Base-by-base conservation (phyloP, 2,797 vertebrate species). In the Crenuchus spilurus region DNA sequence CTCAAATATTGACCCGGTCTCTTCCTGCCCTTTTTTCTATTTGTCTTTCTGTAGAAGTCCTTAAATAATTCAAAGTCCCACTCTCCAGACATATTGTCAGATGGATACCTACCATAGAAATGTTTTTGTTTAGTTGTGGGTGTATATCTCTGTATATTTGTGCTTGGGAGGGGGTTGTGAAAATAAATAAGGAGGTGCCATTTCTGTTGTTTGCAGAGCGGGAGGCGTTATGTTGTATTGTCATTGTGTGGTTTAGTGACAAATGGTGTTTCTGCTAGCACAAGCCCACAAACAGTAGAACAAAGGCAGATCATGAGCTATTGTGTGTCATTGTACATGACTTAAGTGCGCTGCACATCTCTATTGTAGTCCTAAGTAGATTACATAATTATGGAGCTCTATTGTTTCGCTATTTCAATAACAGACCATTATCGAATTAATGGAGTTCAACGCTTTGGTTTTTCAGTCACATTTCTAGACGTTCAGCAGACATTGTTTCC, bases 381-480 rank as follows among this genome's bases (percentile, higher is more conserved):
- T 87, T 87, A 86, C 75, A 76, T 77, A 46, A 80, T 83, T 83
- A 77, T 78, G 10, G 35, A 14, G 20, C 70, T 78, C 86, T 82
- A 82, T 78, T 80, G 77, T 85, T 83, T 81, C 60, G 44, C 71
- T 90, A 85, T 90, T 88, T 83, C 76, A 85, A 86, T 85, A 87
- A 70, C 4, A 11, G 69, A 75, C 60, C 41, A 3, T 37, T 70
- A 70, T 13, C 46, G 39, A 64, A 48, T 64, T 6, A 31, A 39
- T 16, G 8, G 52, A 85, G 87, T 85, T 78, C 76, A 85, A 85
- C 75, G 60, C 78, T 69, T 9, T 3, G 26, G 41, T 58, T 60
- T 75, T 73, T 81, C 57, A 73, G 76, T 63, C 79, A 72, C 81
- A 68, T 60, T 55, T 71, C 14, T 69, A 75, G 41, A 66, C 77